Evolutionary conservation across 2,888 invertebrate species (phyloP), one percentile per base, ranked within the genome.

Genomic region (Didymodactylos carnosus): DNA sequence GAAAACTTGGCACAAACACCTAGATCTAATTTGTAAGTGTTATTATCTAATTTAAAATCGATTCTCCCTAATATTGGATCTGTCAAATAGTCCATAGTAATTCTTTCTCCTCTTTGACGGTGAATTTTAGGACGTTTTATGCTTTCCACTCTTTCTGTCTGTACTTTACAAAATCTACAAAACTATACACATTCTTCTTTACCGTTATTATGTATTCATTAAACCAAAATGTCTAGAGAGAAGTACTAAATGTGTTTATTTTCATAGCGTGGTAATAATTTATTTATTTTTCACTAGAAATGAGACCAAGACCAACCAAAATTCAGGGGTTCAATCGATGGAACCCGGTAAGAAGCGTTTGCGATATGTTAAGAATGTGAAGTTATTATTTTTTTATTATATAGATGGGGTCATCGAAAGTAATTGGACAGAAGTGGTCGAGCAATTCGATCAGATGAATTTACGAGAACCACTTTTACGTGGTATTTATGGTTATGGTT

Each of bases 401-500:
- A 11, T 62, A 62, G 62, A 62, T 25, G 62, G 35, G 35, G 35
- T 11, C 10, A 62, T 62, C 35, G 62, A 62, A n/a, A 62, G 62
- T 62, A 62, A 62, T 35, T 62, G 62, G 62, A 62, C 19, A 14
- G 62, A 62, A 35, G n/a, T 62, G 62, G 62, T 62, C 35, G 62
- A 62, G 35, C 29, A 62, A 10, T 75, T 75, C 46, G 75, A 75
- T 70, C 71, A 43, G 8, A 75, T 75, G 75, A 75, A 73, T 14
- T 46, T 75, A 70, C 73, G 70, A 35, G 72, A 73, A 75, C 69
- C 69, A 23, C 71, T 75, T 14, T 35, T 75, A n/a, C 46, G 75
- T 35, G 75, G 75, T 46, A 39, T 75, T 35, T 75, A 75, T 40
- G 72, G 71, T 27, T 75, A 75, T 62, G 75, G 75, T 43, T 75